Evolutionary conservation across 2,113 vertebrate species (phyloP).

Genomic region (Rhinolophus ferrumequinum): DNA sequence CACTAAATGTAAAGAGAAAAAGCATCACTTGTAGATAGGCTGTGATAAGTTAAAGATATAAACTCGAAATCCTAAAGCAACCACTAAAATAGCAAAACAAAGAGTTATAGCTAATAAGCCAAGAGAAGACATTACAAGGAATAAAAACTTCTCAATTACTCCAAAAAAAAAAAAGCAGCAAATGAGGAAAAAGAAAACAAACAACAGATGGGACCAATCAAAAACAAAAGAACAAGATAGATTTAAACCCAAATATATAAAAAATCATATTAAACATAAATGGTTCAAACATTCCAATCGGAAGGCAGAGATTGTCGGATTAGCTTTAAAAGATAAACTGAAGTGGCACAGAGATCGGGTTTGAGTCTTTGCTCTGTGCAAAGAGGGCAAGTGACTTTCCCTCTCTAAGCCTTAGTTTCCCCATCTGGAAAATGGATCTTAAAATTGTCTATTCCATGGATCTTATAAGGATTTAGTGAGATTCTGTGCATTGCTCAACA

Average conservation of each 20-base stretch:
- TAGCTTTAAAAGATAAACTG: not conserved
- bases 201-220: not conserved
- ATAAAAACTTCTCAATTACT: not conserved
- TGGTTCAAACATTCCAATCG: not conserved
- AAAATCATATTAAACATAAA: not conserved
- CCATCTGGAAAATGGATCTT: not conserved
- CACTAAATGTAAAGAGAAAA: not conserved
- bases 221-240: not conserved
- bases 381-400: not conserved
- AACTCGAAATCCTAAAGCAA: not conserved
- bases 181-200: not conserved
- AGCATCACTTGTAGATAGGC: not conserved
- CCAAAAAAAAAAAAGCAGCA: not conserved
- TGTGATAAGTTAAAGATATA: not conserved
- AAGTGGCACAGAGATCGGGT: not conserved
- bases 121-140: not conserved
- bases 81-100: not conserved
- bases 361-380: not conserved
- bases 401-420: not conserved
- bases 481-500: not conserved
- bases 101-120: not conserved
- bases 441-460: not conserved
- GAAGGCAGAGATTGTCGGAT: not conserved
- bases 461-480: not conserved
- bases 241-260: not conserved